phyloP scores from a whole-genome alignment of 1,140 invertebrate genomes.

The Hypothenemus hampei region DNA sequence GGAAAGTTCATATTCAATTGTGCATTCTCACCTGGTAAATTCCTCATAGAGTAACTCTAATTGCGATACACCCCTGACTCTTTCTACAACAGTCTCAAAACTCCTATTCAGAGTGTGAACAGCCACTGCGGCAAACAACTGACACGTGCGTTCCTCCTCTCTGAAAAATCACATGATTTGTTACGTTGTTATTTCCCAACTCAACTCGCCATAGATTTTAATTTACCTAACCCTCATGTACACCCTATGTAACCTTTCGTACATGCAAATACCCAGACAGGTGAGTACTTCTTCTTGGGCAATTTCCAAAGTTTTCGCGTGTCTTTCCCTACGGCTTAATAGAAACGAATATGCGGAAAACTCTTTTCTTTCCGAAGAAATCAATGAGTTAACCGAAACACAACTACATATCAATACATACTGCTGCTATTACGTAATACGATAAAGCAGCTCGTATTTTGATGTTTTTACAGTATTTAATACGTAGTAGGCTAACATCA shows the following conservation, averaged over 20 bases:
- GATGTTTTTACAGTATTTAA: too few species aligned
- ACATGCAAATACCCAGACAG: conserved; percentile 86
- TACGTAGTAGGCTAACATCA: too few species aligned
- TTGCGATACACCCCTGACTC: conserved; percentile 83
- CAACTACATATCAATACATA: too few species aligned
- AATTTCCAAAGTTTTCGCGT: conserved; percentile 91
- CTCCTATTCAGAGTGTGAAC: conserved; percentile 80
- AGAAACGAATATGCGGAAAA: too few species aligned
- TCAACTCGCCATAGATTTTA: neutral
- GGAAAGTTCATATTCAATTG: too few species aligned
- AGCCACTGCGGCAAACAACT: conserved; percentile 82
- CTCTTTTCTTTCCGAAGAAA: too few species aligned
- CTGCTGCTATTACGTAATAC: too few species aligned
- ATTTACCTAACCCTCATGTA: conserved; percentile 63
- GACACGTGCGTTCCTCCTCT: conserved; percentile 87
- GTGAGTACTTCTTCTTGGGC: conserved; percentile 93
- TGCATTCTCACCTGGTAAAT: conserved; percentile 54
- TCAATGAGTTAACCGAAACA: too few species aligned
- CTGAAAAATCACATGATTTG: conserved; percentile 34
- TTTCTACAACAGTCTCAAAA: conserved; percentile 84
- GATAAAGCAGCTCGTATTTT: too few species aligned
- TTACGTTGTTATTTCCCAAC: too few species aligned
- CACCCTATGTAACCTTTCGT: conserved; percentile 80
- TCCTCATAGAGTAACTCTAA: conserved; percentile 77
- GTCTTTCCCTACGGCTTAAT: conserved; percentile 66